phyloP scores from a whole-genome alignment of 2,113 vertebrate genomes.

The Cepphus grylle region DNA sequence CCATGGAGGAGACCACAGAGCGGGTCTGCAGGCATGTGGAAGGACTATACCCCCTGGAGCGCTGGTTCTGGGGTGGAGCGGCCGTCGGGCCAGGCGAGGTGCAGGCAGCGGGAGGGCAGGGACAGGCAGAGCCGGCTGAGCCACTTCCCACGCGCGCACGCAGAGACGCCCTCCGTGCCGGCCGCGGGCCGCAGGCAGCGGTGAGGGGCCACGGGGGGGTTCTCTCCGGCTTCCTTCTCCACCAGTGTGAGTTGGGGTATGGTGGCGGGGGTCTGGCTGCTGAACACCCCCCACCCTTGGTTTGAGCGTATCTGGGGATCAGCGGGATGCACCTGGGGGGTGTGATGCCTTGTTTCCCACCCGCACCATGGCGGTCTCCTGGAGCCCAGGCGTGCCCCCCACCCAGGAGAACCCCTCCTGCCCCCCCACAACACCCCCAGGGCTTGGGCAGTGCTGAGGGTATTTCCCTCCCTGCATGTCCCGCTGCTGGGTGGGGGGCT shows the following conservation, averaged over 20 bases:
- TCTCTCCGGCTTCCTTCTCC: background rate
- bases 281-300: accelerated
- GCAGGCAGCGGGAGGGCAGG: background rate
- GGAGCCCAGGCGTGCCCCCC: background rate
- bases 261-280: background rate
- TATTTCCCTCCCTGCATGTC: background rate
- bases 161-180: background rate
- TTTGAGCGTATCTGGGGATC: background rate
- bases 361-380: background rate
- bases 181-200: background rate
- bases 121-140: slow-evolving; percentile 35
- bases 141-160: background rate
- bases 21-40: accelerated
- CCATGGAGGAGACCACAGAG: accelerated
- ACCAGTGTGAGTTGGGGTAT: accelerated
- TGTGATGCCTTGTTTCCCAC: accelerated
- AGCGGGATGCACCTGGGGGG: accelerated
- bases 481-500: background rate
- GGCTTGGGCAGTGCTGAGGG: background rate
- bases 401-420: background rate
- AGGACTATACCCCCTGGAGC: background rate
- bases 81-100: background rate
- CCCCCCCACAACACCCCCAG: accelerated
- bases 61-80: background rate
- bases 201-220: accelerated